phyloP scores from a whole-genome alignment of 2,113 vertebrate species.

The Todiramphus saurophagus region DNA sequence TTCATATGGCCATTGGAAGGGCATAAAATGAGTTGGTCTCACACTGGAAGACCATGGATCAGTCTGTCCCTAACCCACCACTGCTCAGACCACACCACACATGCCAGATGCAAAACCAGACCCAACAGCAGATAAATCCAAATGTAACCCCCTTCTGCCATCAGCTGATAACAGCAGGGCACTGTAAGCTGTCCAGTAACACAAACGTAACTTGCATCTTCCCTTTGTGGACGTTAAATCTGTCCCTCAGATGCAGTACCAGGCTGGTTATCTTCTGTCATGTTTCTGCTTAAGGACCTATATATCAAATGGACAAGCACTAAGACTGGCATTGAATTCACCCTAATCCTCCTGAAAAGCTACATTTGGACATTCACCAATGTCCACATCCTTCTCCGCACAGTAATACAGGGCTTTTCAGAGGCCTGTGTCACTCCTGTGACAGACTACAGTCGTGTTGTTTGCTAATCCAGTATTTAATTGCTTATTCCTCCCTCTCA shows the following conservation, averaged over 20 bases:
- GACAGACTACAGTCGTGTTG: not conserved
- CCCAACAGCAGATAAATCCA: not conserved
- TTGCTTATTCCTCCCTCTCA: not conserved
- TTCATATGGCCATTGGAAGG: not conserved
- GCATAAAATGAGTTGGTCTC: not conserved
- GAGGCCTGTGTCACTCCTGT: not conserved
- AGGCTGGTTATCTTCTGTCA: not conserved
- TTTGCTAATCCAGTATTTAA: not conserved
- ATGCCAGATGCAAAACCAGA: not conserved
- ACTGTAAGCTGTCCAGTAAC: not conserved
- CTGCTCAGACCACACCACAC: not conserved
- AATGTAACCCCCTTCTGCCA: not conserved
- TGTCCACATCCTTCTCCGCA: not conserved
- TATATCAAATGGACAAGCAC: not conserved
- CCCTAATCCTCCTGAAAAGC: not conserved
- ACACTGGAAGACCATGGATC: not conserved
- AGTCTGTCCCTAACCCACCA: not conserved
- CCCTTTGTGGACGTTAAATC: not conserved
- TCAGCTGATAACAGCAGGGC: not conserved
- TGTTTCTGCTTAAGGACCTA: not conserved
- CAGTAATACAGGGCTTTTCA: not conserved
- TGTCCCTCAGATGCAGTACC: not conserved
- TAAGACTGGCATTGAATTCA: not conserved
- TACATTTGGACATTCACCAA: not conserved
- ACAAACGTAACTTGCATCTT: not conserved